Base-by-base conservation (phyloP, 2,113 vertebrate species). In the Muntiacus muntjak region DNA sequence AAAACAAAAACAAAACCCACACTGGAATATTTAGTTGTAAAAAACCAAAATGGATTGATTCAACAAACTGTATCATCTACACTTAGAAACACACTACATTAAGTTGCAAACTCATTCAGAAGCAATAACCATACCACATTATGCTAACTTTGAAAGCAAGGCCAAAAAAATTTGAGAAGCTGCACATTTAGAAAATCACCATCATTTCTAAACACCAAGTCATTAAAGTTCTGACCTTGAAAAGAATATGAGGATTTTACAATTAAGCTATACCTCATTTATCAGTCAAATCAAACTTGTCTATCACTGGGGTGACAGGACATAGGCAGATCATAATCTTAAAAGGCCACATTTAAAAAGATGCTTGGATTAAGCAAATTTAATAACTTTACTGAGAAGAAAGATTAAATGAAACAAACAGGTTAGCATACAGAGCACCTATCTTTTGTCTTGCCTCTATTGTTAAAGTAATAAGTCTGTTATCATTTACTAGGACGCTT, bases 21-120 rank as follows among this genome's bases (percentile, higher is more conserved):
- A 98, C 62, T 10, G 11, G 91, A 97, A 95, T 97, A 95, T 98
- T 98, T 94, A 97, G 95, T 86, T 97, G 93, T 87, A 96, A 54
- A 97, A 97, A 96, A 84, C 43, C 23, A 89, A 25, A 97, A 62
- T 1, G 84, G 33, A 86, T 0, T 58, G 74, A 91, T 58, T 97
- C 50, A 96, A 83, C 25, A 88, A 81, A 91, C 17, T 62, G 30
- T 10, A 86, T 55, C 74, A 94, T 57, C 40, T 89, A 87, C 3
- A 4, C 57, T 90, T 36, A 91, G 94, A 91, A 98, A 96, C 93
- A 50, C 40, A 87, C 55, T 93, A 83, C 25, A 95, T 47, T 94
- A 89, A 81, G 85, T 23, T 87, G 87, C 76, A 97, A 60, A 88
- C 78, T 64, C 14, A 93, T n/a, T 96, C 95, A 93, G 93, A 97